Base-by-base conservation (phyloP, 2,113 vertebrate species). In the Thunnus maccoyii region DNA sequence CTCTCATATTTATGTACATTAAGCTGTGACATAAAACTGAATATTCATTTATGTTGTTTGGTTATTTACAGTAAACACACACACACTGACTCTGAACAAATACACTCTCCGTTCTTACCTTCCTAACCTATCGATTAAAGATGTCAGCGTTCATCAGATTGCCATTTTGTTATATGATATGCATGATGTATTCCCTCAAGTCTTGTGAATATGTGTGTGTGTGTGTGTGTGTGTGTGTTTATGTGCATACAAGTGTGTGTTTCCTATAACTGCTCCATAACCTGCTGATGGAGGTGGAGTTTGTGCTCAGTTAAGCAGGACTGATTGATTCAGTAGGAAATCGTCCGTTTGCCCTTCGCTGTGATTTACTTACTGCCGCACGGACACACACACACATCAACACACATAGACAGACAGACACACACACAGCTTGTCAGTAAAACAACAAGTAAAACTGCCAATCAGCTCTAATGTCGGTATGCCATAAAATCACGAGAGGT, bases 281-380 rank as follows among this genome's bases (percentile, higher is more conserved):
- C 79, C 68, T 85, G 78, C 85, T 87, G 88, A 90, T 72, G 65
- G 18, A 71, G 55, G 75, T 61, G 80, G 55, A 73, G 81, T 87
- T 82, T 58, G 64, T 80, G 82, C 78, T 87, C 65, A n/a, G 80
- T 78, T 78, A 68, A 88, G 78, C 79, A 77, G 56, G 54, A 80
- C 77, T 64, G 77, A 92, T 88, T 83, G 76, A 91, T 80, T 91
- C 71, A 60, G 52, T 50, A 54, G 66, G 63, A 84, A 65, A 81
- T 74, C 3, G 50, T 72, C 54, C 57, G 16, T 74, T 80, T 80
- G 65, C 17, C 85, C 71, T 84, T 84, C 8, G 65, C 60, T 82
- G 71, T 57, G 81, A 84, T 80, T 83, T 74, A 81, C 63, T 60
- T 54, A 15, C 50, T 25, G 36, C 30, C 2, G 0, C 36, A 41